These are phyloP conservation scores for Molanna angustata DNA, from an alignment of 2,888 invertebrate genomes.

Conservation along the genomic window DNA sequence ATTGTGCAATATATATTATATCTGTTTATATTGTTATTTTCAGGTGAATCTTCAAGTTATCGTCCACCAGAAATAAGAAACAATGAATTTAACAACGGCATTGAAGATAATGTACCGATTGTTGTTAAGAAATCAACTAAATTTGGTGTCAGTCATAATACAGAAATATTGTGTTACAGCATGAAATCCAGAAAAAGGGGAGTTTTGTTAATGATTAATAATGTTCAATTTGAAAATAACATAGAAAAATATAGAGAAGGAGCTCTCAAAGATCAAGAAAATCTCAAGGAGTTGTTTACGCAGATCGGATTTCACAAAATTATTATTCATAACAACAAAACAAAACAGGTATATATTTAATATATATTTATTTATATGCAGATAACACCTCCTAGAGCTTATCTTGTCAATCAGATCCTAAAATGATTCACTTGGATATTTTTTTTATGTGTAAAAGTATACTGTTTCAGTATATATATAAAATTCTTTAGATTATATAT, in stretches of 20 bases:
- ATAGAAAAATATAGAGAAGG: slow-evolving; percentile 51
- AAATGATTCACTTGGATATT: too few species aligned
- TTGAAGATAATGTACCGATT: slow-evolving; percentile 15
- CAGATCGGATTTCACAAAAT: slow-evolving; percentile 57
- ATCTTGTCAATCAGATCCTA: too few species aligned
- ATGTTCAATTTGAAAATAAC: slow-evolving; percentile 51
- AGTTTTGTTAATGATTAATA: slow-evolving; percentile 60
- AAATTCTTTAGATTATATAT: too few species aligned
- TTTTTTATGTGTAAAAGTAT: too few species aligned
- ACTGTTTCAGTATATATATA: too few species aligned
- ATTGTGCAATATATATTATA: too few species aligned
- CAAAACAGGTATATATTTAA: slow-evolving; percentile 39
- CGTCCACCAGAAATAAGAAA: too few species aligned
- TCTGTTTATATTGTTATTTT: too few species aligned
- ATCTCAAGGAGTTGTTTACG: slow-evolving; percentile 57
- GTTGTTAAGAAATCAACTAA: slow-evolving; percentile 19
- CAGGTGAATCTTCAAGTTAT: too few species aligned
- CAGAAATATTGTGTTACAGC: slow-evolving; percentile 44
- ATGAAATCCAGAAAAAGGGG: slow-evolving; percentile 59
- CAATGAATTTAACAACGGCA: too few species aligned
- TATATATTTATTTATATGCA: not conserved
- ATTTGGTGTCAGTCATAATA: slow-evolving; percentile 23
- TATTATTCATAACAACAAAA: slow-evolving; percentile 45
- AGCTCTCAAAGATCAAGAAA: slow-evolving; percentile 58
- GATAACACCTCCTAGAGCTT: not conserved